Evolutionary conservation across 2,797 vertebrate genomes (phyloP).

Genomic region (Neosilurus hyrtlii): DNA sequence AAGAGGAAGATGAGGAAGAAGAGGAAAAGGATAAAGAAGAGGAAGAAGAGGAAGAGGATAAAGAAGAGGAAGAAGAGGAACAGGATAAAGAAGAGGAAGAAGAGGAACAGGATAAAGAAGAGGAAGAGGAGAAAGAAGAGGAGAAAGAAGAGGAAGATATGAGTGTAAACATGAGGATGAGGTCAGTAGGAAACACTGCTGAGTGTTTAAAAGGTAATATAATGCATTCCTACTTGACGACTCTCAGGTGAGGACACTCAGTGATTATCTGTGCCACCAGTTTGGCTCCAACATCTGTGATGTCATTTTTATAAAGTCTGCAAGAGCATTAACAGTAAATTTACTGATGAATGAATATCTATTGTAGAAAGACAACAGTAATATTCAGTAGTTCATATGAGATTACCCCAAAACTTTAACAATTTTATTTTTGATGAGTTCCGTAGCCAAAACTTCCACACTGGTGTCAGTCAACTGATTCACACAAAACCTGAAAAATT

Average conservation of each 20-base stretch:
- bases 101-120: too few relatives aligned
- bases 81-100: too few relatives aligned
- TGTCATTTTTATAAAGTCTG: constrained; percentile 91
- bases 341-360: background rate
- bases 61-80: too few relatives aligned
- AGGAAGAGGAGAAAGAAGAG: too few relatives aligned
- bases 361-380: background rate
- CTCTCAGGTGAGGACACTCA: constrained; percentile 80
- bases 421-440: constrained; percentile 83
- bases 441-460: constrained; percentile 82
- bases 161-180: background rate
- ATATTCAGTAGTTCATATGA: background rate
- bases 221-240: constrained; percentile 80
- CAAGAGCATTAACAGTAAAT: constrained; percentile 26
- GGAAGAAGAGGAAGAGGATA: too few relatives aligned
- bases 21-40: too few relatives aligned
- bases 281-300: constrained; percentile 87
- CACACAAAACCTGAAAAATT: constrained; percentile 81
- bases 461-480: constrained; percentile 89
- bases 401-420: constrained; percentile 83
- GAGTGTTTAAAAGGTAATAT: background rate
- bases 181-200: background rate
- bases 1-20: too few relatives aligned
- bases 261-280: constrained; percentile 84
- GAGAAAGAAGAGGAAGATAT: too few relatives aligned